A percentile compares a stretch with the other conserved stretches of the same genome.
phyloP scores from a whole-genome alignment of 2,888 invertebrate genomes.

The Serrognathus titanus region DNA sequence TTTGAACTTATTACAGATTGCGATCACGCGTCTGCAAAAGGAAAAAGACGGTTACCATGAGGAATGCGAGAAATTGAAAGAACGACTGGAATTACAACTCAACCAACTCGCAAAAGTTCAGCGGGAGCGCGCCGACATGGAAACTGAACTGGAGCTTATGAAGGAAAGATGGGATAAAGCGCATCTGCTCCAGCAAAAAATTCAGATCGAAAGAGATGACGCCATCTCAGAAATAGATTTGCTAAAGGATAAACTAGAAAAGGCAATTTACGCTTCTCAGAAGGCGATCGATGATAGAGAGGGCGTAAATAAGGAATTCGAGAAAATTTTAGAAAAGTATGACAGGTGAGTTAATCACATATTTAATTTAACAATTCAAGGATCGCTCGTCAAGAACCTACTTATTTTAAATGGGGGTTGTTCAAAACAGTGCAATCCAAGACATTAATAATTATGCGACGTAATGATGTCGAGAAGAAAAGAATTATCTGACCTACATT shows the following conservation, averaged over 20 bases:
- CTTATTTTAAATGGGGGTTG: no score
- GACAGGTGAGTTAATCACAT: constrained; percentile 68
- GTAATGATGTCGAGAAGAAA: no score
- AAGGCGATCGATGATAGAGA: constrained; percentile 87
- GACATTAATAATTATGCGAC: no score
- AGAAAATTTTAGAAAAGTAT: constrained; percentile 89
- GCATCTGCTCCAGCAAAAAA: constrained; percentile 77
- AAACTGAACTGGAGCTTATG: constrained; percentile 80
- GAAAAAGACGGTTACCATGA: constrained; percentile 81
- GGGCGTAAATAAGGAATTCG: constrained; percentile 84
- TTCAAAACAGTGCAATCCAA: no score
- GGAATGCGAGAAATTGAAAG: constrained; percentile 77
- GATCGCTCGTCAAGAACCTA: no score
- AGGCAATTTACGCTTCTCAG: constrained; percentile 75
- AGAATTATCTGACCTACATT: no score
- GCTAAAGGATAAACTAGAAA: constrained; percentile 86
- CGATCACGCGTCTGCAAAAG: constrained; percentile 78
- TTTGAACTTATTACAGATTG: constrained; percentile 47
- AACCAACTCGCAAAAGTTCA: constrained; percentile 79
- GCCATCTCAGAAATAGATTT: constrained; percentile 81
- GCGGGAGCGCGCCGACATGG: constrained; percentile 78
- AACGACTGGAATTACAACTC: constrained; percentile 77
- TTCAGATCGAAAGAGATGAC: constrained; percentile 84
- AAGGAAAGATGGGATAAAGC: constrained; percentile 88
- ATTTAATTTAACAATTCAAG: not conserved